phyloP scores from a whole-genome alignment of 2,797 vertebrate species.

The Rhincodon typus region DNA sequence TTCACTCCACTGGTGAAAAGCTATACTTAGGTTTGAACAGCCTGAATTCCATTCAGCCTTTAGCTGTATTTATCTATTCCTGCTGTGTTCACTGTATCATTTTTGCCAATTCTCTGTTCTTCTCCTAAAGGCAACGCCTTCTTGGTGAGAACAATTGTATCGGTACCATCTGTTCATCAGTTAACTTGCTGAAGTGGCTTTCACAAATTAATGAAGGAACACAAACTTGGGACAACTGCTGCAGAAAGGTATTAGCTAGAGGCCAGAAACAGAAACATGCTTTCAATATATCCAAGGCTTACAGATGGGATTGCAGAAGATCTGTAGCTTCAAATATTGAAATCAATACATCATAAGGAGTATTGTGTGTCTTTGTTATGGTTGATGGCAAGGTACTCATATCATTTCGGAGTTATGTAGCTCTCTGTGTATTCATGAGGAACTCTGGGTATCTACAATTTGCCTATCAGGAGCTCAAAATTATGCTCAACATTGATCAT shows the following conservation, averaged over 20 bases:
- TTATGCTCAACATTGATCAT: not conserved
- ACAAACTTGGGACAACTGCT: not conserved
- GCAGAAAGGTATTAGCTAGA: not conserved
- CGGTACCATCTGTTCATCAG: not conserved
- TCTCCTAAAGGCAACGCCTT: not conserved
- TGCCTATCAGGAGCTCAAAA: not conserved
- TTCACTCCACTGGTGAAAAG: not conserved
- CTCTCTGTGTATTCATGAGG: not conserved
- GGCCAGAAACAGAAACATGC: not conserved
- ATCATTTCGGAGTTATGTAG: not conserved
- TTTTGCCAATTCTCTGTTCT: constrained; percentile 13
- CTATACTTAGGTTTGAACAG: not conserved
- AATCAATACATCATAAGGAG: not conserved
- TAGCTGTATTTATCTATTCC: not conserved
- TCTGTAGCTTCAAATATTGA: not conserved
- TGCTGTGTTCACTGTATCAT: not conserved
- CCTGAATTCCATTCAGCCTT: constrained; percentile 21
- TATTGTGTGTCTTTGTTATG: not conserved
- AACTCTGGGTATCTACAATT: not conserved
- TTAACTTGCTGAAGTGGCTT: not conserved
- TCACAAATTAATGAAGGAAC: not conserved
- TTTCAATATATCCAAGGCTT: not conserved
- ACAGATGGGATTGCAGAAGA: not conserved
- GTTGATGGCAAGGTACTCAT: not conserved
- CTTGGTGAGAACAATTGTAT: not conserved